phyloP scores from a whole-genome alignment of 2,797 vertebrate species.

The Pterois miles region DNA sequence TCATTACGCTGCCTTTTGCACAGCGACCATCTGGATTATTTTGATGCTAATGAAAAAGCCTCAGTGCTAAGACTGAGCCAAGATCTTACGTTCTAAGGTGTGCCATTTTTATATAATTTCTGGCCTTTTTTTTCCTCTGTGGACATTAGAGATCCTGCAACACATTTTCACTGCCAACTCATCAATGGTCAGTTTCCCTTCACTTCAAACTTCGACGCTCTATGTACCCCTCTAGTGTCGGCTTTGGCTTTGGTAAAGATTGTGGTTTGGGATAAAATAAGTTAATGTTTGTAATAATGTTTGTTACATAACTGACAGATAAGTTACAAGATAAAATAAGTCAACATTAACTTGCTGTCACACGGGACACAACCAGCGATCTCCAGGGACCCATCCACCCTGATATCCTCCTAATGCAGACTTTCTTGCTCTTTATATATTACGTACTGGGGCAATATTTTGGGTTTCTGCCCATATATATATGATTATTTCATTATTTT shows the following conservation, averaged over 20 bases:
- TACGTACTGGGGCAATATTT: no score
- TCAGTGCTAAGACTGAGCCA: neutral
- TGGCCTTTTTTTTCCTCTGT: neutral
- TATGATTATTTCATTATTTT: neutral
- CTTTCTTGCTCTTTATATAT: neutral
- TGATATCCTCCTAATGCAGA: no score
- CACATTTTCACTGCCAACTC: neutral
- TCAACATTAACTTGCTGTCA: rapidly evolving
- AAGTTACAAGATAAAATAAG: neutral
- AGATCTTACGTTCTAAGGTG: neutral
- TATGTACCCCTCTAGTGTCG: no score
- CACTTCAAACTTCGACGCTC: no score
- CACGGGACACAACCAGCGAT: rapidly evolving
- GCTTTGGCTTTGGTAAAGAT: rapidly evolving
- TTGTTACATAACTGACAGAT: rapidly evolving
- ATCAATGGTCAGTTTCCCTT: neutral
- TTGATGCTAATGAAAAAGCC: neutral
- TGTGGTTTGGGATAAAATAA: neutral
- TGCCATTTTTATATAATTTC: no score
- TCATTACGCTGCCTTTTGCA: neutral
- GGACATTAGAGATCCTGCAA: neutral
- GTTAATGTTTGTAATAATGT: no score
- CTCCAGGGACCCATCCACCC: neutral
- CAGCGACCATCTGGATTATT: neutral
- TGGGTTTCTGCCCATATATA: no score